Percentiles rank a stretch among this genome's conserved stretches.
phyloP scores from a whole-genome alignment of 2,888 invertebrate species.

The Norana najaformis region DNA sequence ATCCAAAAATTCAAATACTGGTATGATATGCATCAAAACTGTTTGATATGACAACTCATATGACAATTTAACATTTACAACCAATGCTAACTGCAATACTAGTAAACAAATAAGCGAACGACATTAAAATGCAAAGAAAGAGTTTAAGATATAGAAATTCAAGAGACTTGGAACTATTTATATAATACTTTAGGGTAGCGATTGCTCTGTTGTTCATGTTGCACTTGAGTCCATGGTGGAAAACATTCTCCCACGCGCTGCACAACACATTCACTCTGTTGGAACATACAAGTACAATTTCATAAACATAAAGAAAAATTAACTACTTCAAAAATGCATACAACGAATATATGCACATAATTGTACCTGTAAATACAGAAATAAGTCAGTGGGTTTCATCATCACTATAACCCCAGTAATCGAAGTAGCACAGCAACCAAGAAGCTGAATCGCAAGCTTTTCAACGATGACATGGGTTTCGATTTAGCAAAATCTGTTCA shows the following conservation, averaged over 20 bases:
- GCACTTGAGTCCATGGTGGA: conserved; percentile 75
- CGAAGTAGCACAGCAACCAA: too few species aligned
- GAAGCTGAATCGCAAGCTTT: too few species aligned
- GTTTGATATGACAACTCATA: neutral
- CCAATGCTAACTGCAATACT: neutral
- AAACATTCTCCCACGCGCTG: conserved; percentile 74
- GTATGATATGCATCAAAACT: neutral
- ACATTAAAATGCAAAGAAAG: too few species aligned
- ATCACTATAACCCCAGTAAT: too few species aligned
- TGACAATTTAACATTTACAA: neutral
- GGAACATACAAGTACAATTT: conserved; percentile 29
- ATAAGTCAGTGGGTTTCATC: too few species aligned
- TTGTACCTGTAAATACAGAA: neutral
- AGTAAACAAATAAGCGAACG: too few species aligned
- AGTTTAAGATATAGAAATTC: too few species aligned
- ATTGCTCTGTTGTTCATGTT: conserved; percentile 50
- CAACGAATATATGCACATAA: neutral
- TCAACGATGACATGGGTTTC: too few species aligned
- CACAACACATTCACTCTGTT: conserved; percentile 60
- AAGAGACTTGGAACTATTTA: neutral
- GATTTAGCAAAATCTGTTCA: too few species aligned
- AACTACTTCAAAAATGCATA: neutral
- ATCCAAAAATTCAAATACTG: too few species aligned
- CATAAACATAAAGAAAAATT: neutral
- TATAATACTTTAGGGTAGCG: conserved; percentile 62